Evolutionary conservation across 2,113 vertebrate species (phyloP), one percentile per base, ranked within the genome.

Genomic region (Aegotheles bennettii): DNA sequence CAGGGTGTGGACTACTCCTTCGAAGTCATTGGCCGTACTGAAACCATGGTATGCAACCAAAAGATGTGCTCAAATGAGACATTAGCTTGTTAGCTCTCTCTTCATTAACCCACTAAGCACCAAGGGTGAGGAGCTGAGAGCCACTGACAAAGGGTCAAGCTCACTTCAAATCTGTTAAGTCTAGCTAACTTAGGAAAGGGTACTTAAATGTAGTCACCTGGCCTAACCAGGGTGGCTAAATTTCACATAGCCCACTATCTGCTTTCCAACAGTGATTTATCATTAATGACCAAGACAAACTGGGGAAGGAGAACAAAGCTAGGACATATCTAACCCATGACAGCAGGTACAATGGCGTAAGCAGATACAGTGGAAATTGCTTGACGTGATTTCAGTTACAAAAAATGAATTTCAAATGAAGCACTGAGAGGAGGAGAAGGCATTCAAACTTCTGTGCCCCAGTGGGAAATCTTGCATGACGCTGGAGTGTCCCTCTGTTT

Each of bases 1-100:
- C 17, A 51, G 9, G 98, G 99, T 4, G 98, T 99, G 90, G 99
- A 99, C 97, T 99, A 98, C 42, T 97, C 98, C 48, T 94, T 99
- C 7, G 99, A 99, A 91, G 99, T 98, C 97, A 97, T 98, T 2
- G 99, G 99, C 42, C 96, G 78, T 50, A 97, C 84, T 1, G 93
- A 84, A 12, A 92, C 97, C 79, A 99, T 99, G 98, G 99, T 99
- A 97, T 64, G 98, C 53, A 38, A 25, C 12, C 63, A 7, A 36
- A 83, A 80, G 31, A 33, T n/a, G 28, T 33, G 35, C 28, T 36
- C 26, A 57, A 21, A 35, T 1, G 9, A 88, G 50, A 61, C 43
- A 6, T 65, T 65, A 59, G 42, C 11, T 40, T 11, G 0, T 51
- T 18, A 51, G 74, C 28, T 24, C 11, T 35, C 17, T 15, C 47